A percentile compares a stretch with the other conserved stretches of the same genome.
Conservation (phyloP, 2,797 vertebrate genomes). For the Takifugu rubripes region DNA sequence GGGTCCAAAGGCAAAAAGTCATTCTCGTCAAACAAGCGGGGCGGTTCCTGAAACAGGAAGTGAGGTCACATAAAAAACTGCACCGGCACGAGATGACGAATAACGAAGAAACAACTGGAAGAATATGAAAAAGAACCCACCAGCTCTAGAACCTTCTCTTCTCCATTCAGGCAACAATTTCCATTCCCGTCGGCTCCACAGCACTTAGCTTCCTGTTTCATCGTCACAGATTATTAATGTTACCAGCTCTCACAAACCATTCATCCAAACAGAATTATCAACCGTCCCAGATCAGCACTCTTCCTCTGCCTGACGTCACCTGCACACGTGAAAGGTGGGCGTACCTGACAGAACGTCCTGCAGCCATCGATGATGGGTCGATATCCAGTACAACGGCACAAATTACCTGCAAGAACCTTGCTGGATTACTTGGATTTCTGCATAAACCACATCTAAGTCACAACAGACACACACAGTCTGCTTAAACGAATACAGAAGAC, state of each 20-base stretch:
- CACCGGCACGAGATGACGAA: too few relatives aligned
- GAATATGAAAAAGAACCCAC: constrained; percentile 27
- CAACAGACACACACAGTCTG: background rate
- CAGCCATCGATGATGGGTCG: constrained; percentile 75
- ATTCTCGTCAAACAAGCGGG: constrained; percentile 72
- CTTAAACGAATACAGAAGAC: too few relatives aligned
- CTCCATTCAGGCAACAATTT: constrained; percentile 30
- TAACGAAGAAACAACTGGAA: too few relatives aligned
- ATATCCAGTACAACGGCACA: constrained; percentile 79
- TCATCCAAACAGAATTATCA: too few relatives aligned
- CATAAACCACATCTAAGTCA: too few relatives aligned
- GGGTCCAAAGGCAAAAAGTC: constrained; percentile 83
- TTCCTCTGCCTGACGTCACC: background rate
- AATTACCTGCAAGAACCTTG: constrained; percentile 62
- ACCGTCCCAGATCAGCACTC: too few relatives aligned
- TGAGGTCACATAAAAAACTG: background rate
- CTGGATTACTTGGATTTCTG: too few relatives aligned
- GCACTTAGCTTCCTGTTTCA: constrained; percentile 49
- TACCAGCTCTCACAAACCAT: background rate
- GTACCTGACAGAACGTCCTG: constrained; percentile 74
- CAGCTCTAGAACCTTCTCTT: background rate
- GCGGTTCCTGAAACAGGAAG: background rate
- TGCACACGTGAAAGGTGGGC: background rate
- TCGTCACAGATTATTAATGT: background rate
- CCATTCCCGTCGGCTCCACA: constrained; percentile 25